Conservation (phyloP, 2,113 vertebrate genomes). For the Nipponia nippon region DNA sequence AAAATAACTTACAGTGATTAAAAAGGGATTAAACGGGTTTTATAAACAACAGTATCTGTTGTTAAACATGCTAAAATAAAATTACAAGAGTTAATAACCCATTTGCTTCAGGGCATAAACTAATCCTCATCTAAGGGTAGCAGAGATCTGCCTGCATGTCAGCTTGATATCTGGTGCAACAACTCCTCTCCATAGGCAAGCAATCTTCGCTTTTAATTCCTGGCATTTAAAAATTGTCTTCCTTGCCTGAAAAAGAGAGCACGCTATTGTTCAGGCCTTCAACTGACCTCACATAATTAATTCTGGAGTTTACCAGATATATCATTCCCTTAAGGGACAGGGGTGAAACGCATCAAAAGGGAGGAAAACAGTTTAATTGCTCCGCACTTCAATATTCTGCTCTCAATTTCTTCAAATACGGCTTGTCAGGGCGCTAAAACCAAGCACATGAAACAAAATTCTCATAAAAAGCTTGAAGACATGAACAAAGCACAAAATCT, state of each 20-base stretch:
- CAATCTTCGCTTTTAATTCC: not conserved
- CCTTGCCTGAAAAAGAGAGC: not conserved
- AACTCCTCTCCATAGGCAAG: constrained; percentile 1
- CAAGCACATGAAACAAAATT: constrained; percentile 3
- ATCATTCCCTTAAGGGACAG: not conserved
- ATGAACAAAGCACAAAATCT: not conserved
- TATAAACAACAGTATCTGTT: constrained; percentile 56
- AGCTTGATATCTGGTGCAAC: constrained; percentile 17
- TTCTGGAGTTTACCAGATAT: constrained; percentile 24
- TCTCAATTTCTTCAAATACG: not conserved
- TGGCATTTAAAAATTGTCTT: not conserved
- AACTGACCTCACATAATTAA: constrained; percentile 42
- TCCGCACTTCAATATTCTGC: not conserved
- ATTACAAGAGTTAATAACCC: constrained; percentile 60
- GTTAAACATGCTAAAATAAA: constrained; percentile 66
- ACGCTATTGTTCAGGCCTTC: constrained; percentile 3
- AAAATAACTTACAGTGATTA: constrained; percentile 46
- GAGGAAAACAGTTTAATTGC: constrained; percentile 27
- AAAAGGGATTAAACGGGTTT: constrained; percentile 58
- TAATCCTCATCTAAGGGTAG: constrained; percentile 47
- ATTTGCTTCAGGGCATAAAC: constrained; percentile 48
- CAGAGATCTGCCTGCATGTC: constrained; percentile 28
- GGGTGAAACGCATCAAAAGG: not conserved
- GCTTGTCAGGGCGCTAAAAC: not conserved
- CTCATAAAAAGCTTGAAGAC: not conserved